Conservation (phyloP, 2,797 vertebrate species). For the Bradypus variegatus region DNA sequence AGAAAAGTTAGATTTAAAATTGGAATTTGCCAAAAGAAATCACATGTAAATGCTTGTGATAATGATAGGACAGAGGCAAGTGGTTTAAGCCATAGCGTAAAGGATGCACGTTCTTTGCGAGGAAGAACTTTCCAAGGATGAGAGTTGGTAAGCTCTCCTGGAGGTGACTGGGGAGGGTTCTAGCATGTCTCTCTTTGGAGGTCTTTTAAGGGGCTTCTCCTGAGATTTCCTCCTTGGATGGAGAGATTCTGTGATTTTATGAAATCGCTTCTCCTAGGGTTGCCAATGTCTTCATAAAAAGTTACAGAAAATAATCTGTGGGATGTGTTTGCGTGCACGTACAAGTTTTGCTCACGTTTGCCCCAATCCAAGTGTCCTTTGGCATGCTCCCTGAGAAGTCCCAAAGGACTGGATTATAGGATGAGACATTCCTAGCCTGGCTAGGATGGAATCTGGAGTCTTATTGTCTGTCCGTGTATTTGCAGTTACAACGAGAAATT, state of each 20-base stretch:
- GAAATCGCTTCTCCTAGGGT: neutral
- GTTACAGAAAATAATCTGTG: neutral
- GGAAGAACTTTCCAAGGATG: neutral
- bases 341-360: neutral
- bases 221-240: neutral
- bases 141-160: neutral
- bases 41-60: neutral
- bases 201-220: neutral
- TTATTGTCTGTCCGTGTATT: neutral
- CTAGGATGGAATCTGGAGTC: neutral
- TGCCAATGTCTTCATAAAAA: neutral
- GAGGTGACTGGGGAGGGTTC: neutral
- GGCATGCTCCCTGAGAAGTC: neutral
- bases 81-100: neutral
- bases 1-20: neutral
- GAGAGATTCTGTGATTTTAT: neutral
- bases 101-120: neutral
- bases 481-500: neutral
- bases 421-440: neutral
- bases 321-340: neutral
- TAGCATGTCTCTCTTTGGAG: neutral
- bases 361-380: neutral
- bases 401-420: neutral
- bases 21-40: constrained; percentile 9
- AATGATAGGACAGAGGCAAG: neutral